phyloP scores from a whole-genome alignment of 2,888 invertebrate species.

The Pterostichus madidus region DNA sequence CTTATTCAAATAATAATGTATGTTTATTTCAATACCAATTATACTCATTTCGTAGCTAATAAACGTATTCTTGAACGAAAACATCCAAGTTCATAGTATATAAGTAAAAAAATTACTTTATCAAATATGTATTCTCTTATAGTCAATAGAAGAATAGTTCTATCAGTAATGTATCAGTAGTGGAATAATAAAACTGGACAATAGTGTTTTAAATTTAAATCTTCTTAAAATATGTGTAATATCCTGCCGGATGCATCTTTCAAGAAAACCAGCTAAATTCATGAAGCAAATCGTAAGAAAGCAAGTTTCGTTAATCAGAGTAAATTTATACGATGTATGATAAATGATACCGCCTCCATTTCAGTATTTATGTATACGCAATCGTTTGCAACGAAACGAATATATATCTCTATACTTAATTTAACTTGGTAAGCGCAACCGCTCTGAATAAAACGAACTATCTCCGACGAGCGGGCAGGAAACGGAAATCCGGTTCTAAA shows the following conservation, averaged over 20 bases:
- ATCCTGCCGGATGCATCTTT: constrained; percentile 16
- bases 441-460: constrained; percentile 60
- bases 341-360: constrained; percentile 36
- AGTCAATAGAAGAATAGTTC: too few relatives aligned
- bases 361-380: constrained; percentile 42
- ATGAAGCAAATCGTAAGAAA: constrained; percentile 35
- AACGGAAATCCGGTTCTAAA: constrained; percentile 65
- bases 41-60: too few relatives aligned
- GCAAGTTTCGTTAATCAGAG: constrained; percentile 33
- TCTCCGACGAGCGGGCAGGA: constrained; percentile 56
- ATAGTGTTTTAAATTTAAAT: background rate
- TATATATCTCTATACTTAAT: constrained; percentile 51
- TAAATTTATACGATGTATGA: constrained; percentile 42
- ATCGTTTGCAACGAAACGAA: constrained; percentile 18
- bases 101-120: too few relatives aligned
- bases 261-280: constrained; percentile 15
- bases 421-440: constrained; percentile 38
- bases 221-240: background rate
- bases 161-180: too few relatives aligned
- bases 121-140: too few relatives aligned
- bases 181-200: too few relatives aligned
- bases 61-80: too few relatives aligned
- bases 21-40: too few relatives aligned
- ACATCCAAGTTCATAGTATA: too few relatives aligned
- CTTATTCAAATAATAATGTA: too few relatives aligned